Percentiles rank a stretch among this genome's conserved stretches.
Conservation (phyloP, 2,888 invertebrate genomes). For the Eustalomyia histrio region DNA sequence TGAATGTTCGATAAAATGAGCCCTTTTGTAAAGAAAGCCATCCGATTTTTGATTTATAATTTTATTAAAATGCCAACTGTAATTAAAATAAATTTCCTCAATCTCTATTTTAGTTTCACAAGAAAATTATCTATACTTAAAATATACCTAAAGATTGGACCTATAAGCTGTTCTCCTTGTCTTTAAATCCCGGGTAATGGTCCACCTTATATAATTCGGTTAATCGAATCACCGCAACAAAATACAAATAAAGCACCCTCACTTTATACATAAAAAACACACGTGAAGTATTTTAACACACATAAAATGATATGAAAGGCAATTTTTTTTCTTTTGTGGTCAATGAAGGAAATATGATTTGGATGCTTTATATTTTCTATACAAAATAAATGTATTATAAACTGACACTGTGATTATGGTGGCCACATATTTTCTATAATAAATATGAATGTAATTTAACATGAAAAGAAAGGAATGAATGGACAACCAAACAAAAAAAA, state of each 20-base stretch:
- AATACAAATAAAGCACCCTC: background rate
- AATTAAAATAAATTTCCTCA: too few relatives aligned
- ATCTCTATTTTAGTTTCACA: too few relatives aligned
- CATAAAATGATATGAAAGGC: conserved; percentile 28
- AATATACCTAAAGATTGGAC: too few relatives aligned
- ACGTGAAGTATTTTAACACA: conserved; percentile 60
- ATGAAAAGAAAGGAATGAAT: conserved; percentile 16
- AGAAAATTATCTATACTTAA: too few relatives aligned
- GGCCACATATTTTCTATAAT: conserved; percentile 33
- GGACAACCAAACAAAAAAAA: too few relatives aligned
- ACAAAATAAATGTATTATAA: conserved; percentile 39
- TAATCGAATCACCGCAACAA: background rate
- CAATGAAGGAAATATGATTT: conserved; percentile 78
- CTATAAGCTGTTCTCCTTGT: too few relatives aligned
- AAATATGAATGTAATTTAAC: conserved; percentile 50
- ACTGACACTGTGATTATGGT: conserved; percentile 57
- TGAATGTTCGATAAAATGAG: too few relatives aligned
- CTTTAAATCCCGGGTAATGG: too few relatives aligned
- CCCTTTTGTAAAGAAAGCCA: too few relatives aligned
- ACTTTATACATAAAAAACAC: conserved; percentile 1
- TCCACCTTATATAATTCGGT: too few relatives aligned
- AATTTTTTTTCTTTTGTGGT: conserved; percentile 71
- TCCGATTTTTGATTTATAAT: too few relatives aligned
- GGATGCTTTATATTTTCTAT: conserved; percentile 69
- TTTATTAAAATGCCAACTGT: too few relatives aligned